Evolutionary conservation across 2,888 invertebrate genomes (phyloP).

Genomic region (Archaeoteleia sp.): DNA sequence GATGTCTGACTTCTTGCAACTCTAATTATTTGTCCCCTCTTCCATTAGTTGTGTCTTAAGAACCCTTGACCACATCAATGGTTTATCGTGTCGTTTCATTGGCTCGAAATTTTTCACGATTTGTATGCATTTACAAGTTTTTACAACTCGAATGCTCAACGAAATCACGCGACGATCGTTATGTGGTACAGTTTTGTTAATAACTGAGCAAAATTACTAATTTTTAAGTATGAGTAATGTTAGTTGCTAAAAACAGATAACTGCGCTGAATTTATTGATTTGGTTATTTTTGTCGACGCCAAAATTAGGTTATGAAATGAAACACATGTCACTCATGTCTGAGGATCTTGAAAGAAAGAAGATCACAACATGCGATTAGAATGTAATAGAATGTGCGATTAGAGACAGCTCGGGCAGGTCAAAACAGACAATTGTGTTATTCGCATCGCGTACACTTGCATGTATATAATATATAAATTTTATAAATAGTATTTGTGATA

Average conservation of each 20-base stretch:
- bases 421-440: conserved; percentile 55
- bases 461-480: conserved; percentile 51
- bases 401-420: conserved; percentile 75
- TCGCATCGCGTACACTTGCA: conserved; percentile 50
- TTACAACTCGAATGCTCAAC: conserved; percentile 7
- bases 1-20: no score
- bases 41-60: no score
- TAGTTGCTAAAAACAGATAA: no score
- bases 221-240: conserved; percentile 34
- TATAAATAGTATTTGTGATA: conserved; percentile 48
- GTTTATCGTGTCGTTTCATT: conserved; percentile 20
- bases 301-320: conserved; percentile 20
- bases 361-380: conserved; percentile 12
- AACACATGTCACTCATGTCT: no score
- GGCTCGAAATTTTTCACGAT: conserved; percentile 20
- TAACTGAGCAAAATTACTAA: conserved; percentile 11
- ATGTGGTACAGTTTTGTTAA: conserved; percentile 18
- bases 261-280: conserved; percentile 13
- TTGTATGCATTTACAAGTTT: conserved; percentile 36
- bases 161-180: conserved; percentile 20
- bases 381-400: conserved; percentile 55
- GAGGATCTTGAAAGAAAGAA: conserved; percentile 30
- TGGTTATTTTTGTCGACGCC: conserved; percentile 34
- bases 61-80: background rate
- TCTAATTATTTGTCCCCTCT: no score